A percentile compares a stretch with the other conserved stretches of the same genome.
Evolutionary conservation across 2,888 invertebrate species (phyloP).

Genomic region (Trachelus stipa): DNA sequence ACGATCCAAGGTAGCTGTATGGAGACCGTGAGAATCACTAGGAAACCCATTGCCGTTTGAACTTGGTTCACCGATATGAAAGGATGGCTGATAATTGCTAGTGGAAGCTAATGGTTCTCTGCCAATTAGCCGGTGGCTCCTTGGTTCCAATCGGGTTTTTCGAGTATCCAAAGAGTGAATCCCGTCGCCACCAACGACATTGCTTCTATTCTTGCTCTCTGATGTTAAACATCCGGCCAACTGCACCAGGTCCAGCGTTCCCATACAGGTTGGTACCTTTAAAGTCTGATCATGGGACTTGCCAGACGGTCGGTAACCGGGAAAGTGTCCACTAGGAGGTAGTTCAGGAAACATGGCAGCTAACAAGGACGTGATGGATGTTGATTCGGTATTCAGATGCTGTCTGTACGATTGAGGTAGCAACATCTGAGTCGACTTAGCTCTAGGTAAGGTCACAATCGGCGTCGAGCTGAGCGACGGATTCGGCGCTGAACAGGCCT

Average conservation of each 20-base stretch:
- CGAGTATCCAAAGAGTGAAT: conserved; percentile 49
- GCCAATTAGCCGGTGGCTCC: conserved; percentile 51
- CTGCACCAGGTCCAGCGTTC: conserved; percentile 50
- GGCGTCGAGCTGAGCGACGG: conserved; percentile 60
- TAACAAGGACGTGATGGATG: conserved; percentile 60
- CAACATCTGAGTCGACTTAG: conserved; percentile 63
- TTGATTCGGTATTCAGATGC: conserved; percentile 43
- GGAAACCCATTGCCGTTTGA: conserved; percentile 40
- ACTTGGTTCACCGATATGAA: conserved; percentile 28
- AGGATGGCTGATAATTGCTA: conserved; percentile 30
- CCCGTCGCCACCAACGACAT: conserved; percentile 39
- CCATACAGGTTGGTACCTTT: conserved; percentile 49
- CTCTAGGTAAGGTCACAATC: conserved; percentile 58
- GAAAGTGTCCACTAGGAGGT: conserved; percentile 51
- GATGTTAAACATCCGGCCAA: conserved; percentile 47
- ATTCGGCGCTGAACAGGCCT: conserved; percentile 64
- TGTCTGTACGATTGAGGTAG: conserved; percentile 46
- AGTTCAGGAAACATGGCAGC: conserved; percentile 63
- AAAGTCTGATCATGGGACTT: conserved; percentile 44
- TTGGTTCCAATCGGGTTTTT: conserved; percentile 52
- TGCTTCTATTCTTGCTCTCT: conserved; percentile 37
- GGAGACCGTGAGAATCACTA: conserved; percentile 43
- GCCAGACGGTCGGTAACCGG: conserved; percentile 53
- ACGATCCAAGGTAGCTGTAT: conserved; percentile 59
- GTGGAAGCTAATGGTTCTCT: conserved; percentile 38